A percentile compares a stretch with the other conserved stretches of the same genome.
Conservation (phyloP, 2,797 vertebrate genomes). For the Amazona finschi region DNA sequence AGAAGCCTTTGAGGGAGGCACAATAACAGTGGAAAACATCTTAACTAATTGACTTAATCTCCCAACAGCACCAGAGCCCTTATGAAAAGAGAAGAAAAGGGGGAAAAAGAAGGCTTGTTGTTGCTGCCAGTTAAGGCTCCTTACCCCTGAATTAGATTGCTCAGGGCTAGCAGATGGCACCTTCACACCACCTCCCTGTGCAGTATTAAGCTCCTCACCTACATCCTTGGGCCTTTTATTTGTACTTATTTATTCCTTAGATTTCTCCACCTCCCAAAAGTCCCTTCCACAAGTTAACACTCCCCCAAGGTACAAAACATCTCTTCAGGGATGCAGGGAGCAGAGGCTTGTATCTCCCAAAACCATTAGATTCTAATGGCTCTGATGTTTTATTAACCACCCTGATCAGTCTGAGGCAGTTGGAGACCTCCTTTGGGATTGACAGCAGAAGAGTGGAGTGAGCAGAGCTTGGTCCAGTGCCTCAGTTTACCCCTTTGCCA, state of each 20-base stretch:
- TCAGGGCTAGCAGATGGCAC: not conserved
- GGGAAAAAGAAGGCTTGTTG: rapidly evolving
- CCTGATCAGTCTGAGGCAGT: not conserved
- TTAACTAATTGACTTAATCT: constrained; percentile 51
- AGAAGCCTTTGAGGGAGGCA: constrained; percentile 49
- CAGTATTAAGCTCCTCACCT: not conserved
- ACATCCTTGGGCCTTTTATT: not conserved
- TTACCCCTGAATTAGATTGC: rapidly evolving
- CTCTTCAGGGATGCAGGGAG: not conserved
- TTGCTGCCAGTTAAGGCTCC: not conserved
- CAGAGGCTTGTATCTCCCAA: not conserved
- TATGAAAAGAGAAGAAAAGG: not conserved
- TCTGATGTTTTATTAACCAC: constrained; percentile 57
- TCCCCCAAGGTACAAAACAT: not conserved
- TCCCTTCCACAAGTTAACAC: not conserved
- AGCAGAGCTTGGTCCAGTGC: not conserved
- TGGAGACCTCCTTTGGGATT: not conserved
- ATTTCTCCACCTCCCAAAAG: not conserved
- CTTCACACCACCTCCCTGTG: rapidly evolving
- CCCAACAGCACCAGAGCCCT: not conserved
- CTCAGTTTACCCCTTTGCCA: not conserved
- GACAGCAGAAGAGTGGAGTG: not conserved
- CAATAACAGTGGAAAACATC: constrained; percentile 30
- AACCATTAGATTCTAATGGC: not conserved
- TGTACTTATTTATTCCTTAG: not conserved